Conservation (phyloP, 2,888 invertebrate species). For the Patella ulyssiponensis region DNA sequence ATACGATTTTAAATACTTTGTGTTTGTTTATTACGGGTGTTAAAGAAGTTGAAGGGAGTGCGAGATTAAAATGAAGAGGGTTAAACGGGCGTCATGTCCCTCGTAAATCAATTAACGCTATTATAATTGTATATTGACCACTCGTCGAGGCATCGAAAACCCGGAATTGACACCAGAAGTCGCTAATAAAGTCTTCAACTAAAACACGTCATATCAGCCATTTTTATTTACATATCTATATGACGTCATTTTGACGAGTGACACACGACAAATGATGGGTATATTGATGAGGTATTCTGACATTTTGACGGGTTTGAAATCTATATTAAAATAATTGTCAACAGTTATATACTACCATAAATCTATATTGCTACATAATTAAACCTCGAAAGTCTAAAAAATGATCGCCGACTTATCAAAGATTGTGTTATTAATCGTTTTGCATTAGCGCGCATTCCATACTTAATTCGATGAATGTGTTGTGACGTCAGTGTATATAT, state of each 20-base stretch:
- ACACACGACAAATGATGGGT: background rate
- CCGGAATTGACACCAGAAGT: background rate
- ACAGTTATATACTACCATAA: background rate
- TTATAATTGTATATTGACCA: too few relatives aligned
- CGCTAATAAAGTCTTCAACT: background rate
- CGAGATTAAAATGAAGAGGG: too few relatives aligned
- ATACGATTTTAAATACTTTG: background rate
- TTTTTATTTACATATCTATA: constrained; percentile 9
- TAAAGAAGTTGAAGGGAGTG: too few relatives aligned
- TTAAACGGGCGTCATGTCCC: too few relatives aligned
- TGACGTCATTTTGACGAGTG: constrained; percentile 6
- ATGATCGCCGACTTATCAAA: background rate
- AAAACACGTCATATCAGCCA: background rate
- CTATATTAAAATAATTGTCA: background rate
- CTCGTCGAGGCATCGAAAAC: background rate
- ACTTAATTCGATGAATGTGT: constrained; percentile 2
- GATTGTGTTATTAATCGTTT: background rate
- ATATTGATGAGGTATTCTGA: background rate
- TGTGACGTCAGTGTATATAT: background rate
- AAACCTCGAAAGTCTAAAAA: background rate
- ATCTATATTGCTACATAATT: background rate
- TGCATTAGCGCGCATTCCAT: background rate
- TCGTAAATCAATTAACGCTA: too few relatives aligned
- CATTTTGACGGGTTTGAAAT: constrained; percentile 1
- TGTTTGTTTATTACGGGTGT: constrained; percentile 1